phyloP scores from a whole-genome alignment of 53 echinoderm and acorn worm genomes.

The Mesocentrotus franciscanus region DNA sequence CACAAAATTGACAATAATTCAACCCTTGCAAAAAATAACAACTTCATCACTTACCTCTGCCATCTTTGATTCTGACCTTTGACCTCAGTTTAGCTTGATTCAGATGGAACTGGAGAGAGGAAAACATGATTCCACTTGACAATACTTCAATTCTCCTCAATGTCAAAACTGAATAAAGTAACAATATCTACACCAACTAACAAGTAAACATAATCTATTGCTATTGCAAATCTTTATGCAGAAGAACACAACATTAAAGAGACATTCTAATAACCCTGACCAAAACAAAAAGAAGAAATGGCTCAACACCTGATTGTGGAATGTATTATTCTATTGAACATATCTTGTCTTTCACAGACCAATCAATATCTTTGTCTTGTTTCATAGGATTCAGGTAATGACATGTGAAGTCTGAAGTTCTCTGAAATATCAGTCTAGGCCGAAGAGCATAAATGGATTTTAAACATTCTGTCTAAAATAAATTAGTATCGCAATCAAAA shows the following conservation, averaged over 20 bases:
- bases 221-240: not conserved
- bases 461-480: no score
- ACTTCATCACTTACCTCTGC: constrained; percentile 79
- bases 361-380: no score
- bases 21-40: no score
- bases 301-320: not conserved
- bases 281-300: no score
- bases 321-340: no score
- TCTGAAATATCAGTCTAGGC: no score
- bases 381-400: no score
- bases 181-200: not conserved
- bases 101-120: constrained; percentile 81
- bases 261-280: not conserved
- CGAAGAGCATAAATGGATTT: no score
- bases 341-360: no score
- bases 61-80: constrained; percentile 97
- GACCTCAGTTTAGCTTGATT: constrained; percentile 95
- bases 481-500: no score
- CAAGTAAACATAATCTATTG: not conserved
- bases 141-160: not conserved
- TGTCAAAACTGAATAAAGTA: not conserved
- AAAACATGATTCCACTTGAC: not conserved
- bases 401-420: no score
- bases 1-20: no score
- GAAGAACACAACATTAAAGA: not conserved